Evolutionary conservation across 2,888 invertebrate genomes (phyloP).

Genomic region (Drosophila subsilvestris): DNA sequence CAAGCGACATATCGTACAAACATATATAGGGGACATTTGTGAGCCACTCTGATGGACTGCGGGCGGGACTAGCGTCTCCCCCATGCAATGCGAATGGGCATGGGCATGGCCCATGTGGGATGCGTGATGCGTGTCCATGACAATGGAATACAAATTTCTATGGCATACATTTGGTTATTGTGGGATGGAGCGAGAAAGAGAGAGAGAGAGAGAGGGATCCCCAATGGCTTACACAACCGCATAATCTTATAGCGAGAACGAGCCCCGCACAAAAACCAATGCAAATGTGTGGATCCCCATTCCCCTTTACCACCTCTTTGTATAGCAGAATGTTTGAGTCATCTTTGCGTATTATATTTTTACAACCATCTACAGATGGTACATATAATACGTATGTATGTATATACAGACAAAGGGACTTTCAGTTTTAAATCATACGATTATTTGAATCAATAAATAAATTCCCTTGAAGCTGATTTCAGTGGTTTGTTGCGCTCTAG

Average conservation of each 20-base stretch:
- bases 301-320: background rate
- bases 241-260: conserved; percentile 41
- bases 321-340: conserved; percentile 32
- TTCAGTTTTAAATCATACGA: background rate
- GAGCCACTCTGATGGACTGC: background rate
- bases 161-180: conserved; percentile 54
- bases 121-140: conserved; percentile 58
- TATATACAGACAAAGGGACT: background rate
- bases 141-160: conserved; percentile 64
- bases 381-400: background rate
- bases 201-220: conserved; percentile 3
- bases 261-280: conserved; percentile 29
- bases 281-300: conserved; percentile 12
- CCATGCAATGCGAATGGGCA: background rate
- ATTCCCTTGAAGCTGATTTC: background rate
- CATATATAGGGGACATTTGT: conserved; percentile 1
- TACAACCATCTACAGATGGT: background rate
- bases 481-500: background rate
- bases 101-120: background rate
- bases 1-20: conserved; percentile 3
- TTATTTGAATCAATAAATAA: background rate
- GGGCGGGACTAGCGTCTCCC: background rate
- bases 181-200: background rate
- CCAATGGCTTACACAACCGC: conserved; percentile 45
- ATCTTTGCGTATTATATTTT: conserved; percentile 7